Base-by-base conservation (phyloP, 2,113 vertebrate species). In the Phylloscopus whistleri region DNA sequence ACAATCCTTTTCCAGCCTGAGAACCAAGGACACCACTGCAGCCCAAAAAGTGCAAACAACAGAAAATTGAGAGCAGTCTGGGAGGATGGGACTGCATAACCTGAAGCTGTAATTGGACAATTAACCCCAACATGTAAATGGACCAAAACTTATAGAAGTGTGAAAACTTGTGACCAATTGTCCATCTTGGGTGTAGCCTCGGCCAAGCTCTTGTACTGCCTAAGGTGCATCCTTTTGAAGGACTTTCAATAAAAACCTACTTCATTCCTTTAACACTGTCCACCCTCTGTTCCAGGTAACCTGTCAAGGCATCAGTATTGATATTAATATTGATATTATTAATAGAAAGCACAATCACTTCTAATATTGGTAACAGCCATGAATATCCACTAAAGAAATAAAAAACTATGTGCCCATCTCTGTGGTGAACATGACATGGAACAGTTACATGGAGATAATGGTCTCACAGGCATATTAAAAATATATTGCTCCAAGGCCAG, bases 121-220 rank as follows among this genome's bases (percentile, higher is more conserved):
- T 37, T 37, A 37, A 60, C 58, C 16, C 16, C 16, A 60, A 37
- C 8, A 37, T 18, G 35, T 4, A 60, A 60, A 60, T 37, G 16
- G 3, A 62, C 37, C 59, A 19, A 19, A 62, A 62, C 59, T 62
- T 19, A 39, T 39, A 28, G 28, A 62, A 62, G 16, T 19, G 26
- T 62, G 59, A 39, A 62, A 62, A 28, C 37, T 62, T 2, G 2
- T 39, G 35, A 39, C 37, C 4, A 4, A 1, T 6, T 0, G 5
- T 60, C 58, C 58, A 60, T 27, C 23, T 60, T 37, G 16, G 35
- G 58, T 39, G 35, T 28, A 62, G 37, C 26, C 37, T 39, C 2
- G 1, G 26, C 59, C 16, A 11, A 17, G 59, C 37, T 28, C 26
- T 62, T 19, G 35, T 62, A 62, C 26, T 62, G 35, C 35, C 58